Conservation (phyloP, 1,140 invertebrate genomes). For the Orchesella cincta region DNA sequence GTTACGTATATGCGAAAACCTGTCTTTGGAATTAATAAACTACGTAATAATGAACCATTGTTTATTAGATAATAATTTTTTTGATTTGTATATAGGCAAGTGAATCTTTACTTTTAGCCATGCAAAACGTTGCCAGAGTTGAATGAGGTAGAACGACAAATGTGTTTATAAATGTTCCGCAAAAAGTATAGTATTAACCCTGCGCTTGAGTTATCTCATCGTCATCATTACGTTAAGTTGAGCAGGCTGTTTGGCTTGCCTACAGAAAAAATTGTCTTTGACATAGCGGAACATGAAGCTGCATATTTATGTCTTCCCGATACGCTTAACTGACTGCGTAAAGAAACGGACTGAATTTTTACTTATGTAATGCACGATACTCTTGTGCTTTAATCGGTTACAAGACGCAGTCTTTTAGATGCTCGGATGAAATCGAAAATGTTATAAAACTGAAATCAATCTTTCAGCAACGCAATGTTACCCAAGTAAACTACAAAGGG, state of each 20-base stretch:
- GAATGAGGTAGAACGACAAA: too few relatives aligned
- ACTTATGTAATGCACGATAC: not conserved
- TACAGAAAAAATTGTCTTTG: slow-evolving; percentile 2
- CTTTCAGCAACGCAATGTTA: not conserved
- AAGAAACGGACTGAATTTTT: not conserved
- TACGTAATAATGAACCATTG: too few relatives aligned
- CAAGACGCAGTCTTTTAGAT: not conserved
- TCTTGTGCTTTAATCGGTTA: not conserved
- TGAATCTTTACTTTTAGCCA: too few relatives aligned
- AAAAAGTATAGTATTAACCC: too few relatives aligned
- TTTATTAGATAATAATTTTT: too few relatives aligned
- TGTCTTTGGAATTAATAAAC: too few relatives aligned
- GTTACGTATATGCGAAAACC: too few relatives aligned
- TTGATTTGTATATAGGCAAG: too few relatives aligned
- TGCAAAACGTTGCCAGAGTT: too few relatives aligned
- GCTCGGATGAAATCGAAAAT: not conserved
- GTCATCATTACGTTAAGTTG: not conserved
- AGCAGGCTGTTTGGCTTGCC: not conserved
- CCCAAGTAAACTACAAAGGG: not conserved
- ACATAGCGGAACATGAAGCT: slow-evolving; percentile 8
- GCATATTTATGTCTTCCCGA: slow-evolving; percentile 23
- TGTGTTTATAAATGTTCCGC: too few relatives aligned
- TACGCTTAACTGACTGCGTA: not conserved
- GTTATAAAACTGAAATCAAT: not conserved
- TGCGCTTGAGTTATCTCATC: too few relatives aligned